Percentiles rank a stretch among this genome's conserved stretches.
phyloP scores from a whole-genome alignment of 1,140 invertebrate species.

The honey bee (Apis mellifera) region DNA sequence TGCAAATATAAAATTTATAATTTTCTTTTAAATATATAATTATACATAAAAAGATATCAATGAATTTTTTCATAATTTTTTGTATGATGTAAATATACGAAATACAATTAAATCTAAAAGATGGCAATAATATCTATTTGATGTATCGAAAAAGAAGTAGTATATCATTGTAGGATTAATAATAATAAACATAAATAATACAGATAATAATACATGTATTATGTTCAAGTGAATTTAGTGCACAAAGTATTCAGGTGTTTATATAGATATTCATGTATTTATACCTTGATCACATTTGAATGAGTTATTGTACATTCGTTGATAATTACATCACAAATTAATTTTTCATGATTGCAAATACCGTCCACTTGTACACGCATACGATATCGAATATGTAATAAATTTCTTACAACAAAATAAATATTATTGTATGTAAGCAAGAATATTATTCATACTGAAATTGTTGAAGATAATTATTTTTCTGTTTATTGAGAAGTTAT shows the following conservation, averaged over 20 bases:
- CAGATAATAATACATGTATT: slow-evolving; percentile 1
- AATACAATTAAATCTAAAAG: too few species aligned
- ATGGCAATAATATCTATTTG: too few species aligned
- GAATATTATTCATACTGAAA: background rate
- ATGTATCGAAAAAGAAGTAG: too few species aligned
- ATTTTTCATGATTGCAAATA: slow-evolving; percentile 29
- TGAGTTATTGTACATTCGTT: background rate
- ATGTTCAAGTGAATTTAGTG: slow-evolving; percentile 23
- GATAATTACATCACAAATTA: slow-evolving; percentile 9
- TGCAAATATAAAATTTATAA: too few species aligned
- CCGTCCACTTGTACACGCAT: slow-evolving; percentile 36
- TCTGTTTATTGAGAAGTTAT: background rate
- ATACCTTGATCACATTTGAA: background rate
- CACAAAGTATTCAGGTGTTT: slow-evolving; percentile 18
- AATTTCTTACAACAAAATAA: slow-evolving; percentile 32
- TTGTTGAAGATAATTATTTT: background rate
- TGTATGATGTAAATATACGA: too few species aligned
- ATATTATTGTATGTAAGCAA: background rate
- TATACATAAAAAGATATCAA: too few species aligned
- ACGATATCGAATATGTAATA: slow-evolving; percentile 26
- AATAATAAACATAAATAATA: background rate
- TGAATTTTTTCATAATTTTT: too few species aligned
- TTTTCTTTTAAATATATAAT: too few species aligned
- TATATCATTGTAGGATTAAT: too few species aligned
- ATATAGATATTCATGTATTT: background rate